These are phyloP conservation scores for Todiramphus saurophagus DNA, from an alignment of 2,113 vertebrate genomes.

Conservation along the genomic window DNA sequence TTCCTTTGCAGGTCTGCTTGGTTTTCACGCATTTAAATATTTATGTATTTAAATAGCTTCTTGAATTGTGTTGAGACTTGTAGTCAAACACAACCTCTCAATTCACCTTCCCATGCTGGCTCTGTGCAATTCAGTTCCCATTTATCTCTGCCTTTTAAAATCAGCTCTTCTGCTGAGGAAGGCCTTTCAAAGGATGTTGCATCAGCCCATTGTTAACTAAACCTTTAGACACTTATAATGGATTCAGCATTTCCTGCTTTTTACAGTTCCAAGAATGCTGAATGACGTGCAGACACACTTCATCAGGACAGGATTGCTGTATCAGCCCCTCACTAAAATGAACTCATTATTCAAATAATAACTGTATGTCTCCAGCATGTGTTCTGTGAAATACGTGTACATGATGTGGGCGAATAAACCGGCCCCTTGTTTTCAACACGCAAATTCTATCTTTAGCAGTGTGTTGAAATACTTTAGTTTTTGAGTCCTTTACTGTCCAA, in stretches of 20 bases:
- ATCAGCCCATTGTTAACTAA: conserved; percentile 66
- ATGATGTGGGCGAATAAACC: conserved; percentile 32
- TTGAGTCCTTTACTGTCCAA: background rate
- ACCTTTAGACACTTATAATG: conserved; percentile 59
- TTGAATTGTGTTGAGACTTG: conserved; percentile 22
- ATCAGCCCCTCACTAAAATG: conserved; percentile 64
- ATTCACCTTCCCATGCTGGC: conserved; percentile 20
- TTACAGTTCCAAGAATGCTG: conserved; percentile 49
- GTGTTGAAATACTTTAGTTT: background rate
- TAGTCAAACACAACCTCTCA: conserved; percentile 17
- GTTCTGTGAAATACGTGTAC: conserved; percentile 51
- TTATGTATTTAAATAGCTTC: conserved; percentile 46
- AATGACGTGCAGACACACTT: conserved; percentile 59
- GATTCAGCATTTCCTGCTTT: conserved; percentile 67
- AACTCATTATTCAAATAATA: conserved; percentile 62
- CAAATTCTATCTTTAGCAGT: background rate
- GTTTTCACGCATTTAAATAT: conserved; percentile 45
- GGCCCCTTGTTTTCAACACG: background rate
- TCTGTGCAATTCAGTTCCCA: conserved; percentile 32
- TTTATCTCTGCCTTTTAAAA: conserved; percentile 56
- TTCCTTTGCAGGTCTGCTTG: background rate
- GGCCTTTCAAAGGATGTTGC: conserved; percentile 57
- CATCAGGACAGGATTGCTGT: conserved; percentile 63
- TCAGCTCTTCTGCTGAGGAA: conserved; percentile 56
- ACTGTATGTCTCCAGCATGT: conserved; percentile 50